A percentile compares a stretch with the other conserved stretches of the same genome.
Conservation (phyloP, 2,888 invertebrate genomes). For the Drosophila phalerata region DNA sequence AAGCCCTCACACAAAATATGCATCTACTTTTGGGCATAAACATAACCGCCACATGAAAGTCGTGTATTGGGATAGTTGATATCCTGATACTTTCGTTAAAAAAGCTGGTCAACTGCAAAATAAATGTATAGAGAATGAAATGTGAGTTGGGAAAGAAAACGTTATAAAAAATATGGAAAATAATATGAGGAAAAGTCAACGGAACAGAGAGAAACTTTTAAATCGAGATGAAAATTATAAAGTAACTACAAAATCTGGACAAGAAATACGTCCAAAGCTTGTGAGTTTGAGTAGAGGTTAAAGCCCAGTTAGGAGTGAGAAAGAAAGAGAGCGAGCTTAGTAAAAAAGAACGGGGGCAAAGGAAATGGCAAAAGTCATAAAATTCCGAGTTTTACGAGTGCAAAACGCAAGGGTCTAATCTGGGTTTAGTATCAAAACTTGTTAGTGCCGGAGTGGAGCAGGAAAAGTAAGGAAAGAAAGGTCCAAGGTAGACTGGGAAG, state of each 20-base stretch:
- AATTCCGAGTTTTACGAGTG: conserved; percentile 82
- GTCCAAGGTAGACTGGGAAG: background rate
- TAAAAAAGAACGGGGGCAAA: conserved; percentile 38
- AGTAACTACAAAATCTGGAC: conserved; percentile 80
- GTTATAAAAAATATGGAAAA: conserved; percentile 67
- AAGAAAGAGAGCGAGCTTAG: conserved; percentile 10
- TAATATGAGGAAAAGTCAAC: conserved; percentile 53
- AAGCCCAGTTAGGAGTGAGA: background rate
- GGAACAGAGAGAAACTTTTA: conserved; percentile 60
- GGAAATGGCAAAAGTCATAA: conserved; percentile 82
- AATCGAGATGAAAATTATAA: conserved; percentile 80
- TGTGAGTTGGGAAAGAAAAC: conserved; percentile 6
- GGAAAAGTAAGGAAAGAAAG: background rate
- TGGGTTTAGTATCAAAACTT: conserved; percentile 80
- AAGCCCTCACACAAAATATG: conserved; percentile 15
- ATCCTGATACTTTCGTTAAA: conserved; percentile 45
- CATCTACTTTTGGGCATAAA: background rate
- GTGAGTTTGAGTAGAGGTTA: background rate
- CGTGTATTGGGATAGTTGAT: conserved; percentile 66
- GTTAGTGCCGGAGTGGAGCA: conserved; percentile 50
- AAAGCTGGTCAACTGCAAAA: conserved; percentile 44
- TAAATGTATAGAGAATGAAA: background rate
- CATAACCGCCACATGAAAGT: conserved; percentile 46
- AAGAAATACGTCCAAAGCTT: conserved; percentile 49
- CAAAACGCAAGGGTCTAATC: conserved; percentile 83